These are phyloP conservation scores for Tachycineta bicolor DNA, from an alignment of 2,113 vertebrate genomes.

Conservation along the genomic window DNA sequence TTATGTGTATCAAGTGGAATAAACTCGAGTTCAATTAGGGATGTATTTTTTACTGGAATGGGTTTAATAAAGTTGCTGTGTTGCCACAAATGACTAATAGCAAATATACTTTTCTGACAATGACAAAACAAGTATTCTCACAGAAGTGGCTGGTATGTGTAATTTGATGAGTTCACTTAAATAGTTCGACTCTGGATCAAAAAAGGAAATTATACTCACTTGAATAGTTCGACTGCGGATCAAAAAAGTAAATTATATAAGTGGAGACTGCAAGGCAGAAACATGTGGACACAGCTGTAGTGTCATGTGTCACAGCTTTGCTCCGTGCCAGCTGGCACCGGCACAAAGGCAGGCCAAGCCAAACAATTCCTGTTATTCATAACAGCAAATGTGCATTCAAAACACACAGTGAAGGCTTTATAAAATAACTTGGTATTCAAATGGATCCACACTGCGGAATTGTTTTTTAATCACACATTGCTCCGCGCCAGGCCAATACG, in stretches of 20 bases:
- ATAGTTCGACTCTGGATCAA: slow-evolving; percentile 75
- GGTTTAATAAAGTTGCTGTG: slow-evolving; percentile 65
- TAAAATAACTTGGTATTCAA: slow-evolving; percentile 79
- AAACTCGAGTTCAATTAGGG: slow-evolving; percentile 71
- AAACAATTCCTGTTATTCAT: slow-evolving; percentile 98
- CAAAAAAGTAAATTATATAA: slow-evolving; percentile 86
- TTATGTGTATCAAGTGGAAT: slow-evolving; percentile 69
- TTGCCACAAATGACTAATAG: slow-evolving; percentile 63
- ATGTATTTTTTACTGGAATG: slow-evolving; percentile 57
- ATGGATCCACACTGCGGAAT: slow-evolving; percentile 73
- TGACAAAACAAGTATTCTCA: slow-evolving; percentile 82
- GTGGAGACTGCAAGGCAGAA: slow-evolving; percentile 82
- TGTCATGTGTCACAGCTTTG: slow-evolving; percentile 87
- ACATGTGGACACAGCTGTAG: slow-evolving; percentile 95
- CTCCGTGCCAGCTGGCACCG: slow-evolving; percentile 87
- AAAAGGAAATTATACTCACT: slow-evolving; percentile 74
- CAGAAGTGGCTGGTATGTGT: slow-evolving; percentile 85
- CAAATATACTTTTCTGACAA: slow-evolving; percentile 61
- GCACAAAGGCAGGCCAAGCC: slow-evolving; percentile 82
- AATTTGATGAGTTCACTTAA: slow-evolving; percentile 89
- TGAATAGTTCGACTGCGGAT: slow-evolving; percentile 78
- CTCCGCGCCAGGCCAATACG: slow-evolving; percentile 46
- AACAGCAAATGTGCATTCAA: slow-evolving; percentile 85
- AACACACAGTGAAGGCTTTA: slow-evolving; percentile 83
- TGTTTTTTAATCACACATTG: slow-evolving; percentile 74